Percentiles rank a stretch among this genome's conserved stretches.
phyloP scores from a whole-genome alignment of 2,888 invertebrate species.

The Harpalus rubripes region DNA sequence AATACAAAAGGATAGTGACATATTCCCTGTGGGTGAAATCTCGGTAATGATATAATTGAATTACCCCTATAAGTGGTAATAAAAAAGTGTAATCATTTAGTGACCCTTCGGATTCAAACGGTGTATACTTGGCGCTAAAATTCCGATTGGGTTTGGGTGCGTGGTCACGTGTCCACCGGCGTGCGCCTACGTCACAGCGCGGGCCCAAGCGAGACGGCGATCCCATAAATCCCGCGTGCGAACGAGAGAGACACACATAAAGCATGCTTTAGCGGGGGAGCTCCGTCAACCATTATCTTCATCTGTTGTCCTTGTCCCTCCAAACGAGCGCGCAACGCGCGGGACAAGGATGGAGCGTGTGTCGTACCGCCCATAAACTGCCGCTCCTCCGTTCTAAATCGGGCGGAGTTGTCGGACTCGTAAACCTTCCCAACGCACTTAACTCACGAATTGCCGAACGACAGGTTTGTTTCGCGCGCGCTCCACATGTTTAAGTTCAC shows the following conservation, averaged over 20 bases:
- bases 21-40: background rate
- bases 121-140: slow-evolving; percentile 75
- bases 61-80: background rate
- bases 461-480: slow-evolving; percentile 76
- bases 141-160: slow-evolving; percentile 75
- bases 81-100: slow-evolving; percentile 4
- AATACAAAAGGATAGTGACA: background rate
- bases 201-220: slow-evolving; percentile 77
- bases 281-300: slow-evolving; percentile 79
- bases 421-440: slow-evolving; percentile 78
- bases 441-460: slow-evolving; percentile 78
- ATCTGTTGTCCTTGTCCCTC: slow-evolving; percentile 74
- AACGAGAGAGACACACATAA: slow-evolving; percentile 78
- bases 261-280: slow-evolving; percentile 78
- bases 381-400: slow-evolving; percentile 73
- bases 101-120: slow-evolving; percentile 57
- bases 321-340: slow-evolving; percentile 68
- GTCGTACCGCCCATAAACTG: slow-evolving; percentile 78
- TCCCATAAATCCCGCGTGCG: slow-evolving; percentile 77
- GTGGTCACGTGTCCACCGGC: slow-evolving; percentile 74
- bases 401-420: slow-evolving; percentile 76
- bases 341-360: slow-evolving; percentile 77
- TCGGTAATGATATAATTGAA: background rate
- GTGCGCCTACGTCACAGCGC: slow-evolving; percentile 76
- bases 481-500: slow-evolving; percentile 26